Evolutionary conservation across 2,888 invertebrate genomes (phyloP), one percentile per base, ranked within the genome.

Genomic region (Drosophila setosimentum): DNA sequence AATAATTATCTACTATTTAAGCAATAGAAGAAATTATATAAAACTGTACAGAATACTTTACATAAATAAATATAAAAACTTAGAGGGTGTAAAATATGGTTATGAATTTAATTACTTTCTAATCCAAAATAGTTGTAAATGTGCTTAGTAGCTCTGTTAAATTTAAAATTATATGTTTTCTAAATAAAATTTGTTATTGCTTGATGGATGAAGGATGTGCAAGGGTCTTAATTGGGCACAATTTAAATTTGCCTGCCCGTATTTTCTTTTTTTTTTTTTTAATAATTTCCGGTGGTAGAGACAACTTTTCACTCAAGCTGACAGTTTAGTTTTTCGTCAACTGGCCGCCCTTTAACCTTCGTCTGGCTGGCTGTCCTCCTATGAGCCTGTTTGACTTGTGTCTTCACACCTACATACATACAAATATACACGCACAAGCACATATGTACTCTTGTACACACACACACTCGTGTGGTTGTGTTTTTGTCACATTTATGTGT

Each of bases 401-500:
- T 51, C 42, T 45, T 62, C 54, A 53, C 68, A 53, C 76, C 58
- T 68, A 48, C 40, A 57, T 27, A 59, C 76, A 55, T 68, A 48
- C 40, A 57, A 21, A 59, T 8, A 29, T 40, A 33, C 51, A 13
- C 18, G 7, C 54, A 37, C 29, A 21, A n/a, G 30, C 51, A 50
- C 48, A 49, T n/a, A 50, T 37, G 37, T 37, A n/a, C 3, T 1
- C 18, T 10, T 18, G 33, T 27, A 54, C 33, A 42, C 37, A 21
- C 6, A 40, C 58, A 54, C 42, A 45, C 30, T 54, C 48, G 62
- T 68, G 67, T 68, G 69, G 67, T 72, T 61, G 60, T 55, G 40
- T 54, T 65, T 30, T 57, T 82, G 83, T 80, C 81, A 80, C 84
- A 68, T 89, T 87, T 87, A 82, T 89, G 76, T 85, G 71, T 84